Evolutionary conservation across 2,113 vertebrate species (phyloP).

Genomic region (Lagopus muta): DNA sequence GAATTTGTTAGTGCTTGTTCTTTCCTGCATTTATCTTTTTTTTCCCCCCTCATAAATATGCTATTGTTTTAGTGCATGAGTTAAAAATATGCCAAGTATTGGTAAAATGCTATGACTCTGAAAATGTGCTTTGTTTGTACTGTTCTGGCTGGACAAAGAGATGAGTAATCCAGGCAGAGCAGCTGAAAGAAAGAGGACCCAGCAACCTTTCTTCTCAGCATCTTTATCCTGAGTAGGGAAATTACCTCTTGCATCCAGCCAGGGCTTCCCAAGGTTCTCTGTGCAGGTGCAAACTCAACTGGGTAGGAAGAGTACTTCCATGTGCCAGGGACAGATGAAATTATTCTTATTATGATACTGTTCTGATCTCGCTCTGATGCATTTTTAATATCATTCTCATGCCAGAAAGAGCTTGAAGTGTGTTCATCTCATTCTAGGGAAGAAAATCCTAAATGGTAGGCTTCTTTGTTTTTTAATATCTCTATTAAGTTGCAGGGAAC

Average conservation of each 20-base stretch:
- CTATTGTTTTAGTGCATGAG: background rate
- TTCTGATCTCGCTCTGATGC: background rate
- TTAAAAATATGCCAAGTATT: background rate
- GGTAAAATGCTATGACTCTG: background rate
- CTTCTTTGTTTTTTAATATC: background rate
- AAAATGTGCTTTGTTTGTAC: background rate
- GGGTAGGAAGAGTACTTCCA: background rate
- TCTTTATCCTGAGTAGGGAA: background rate
- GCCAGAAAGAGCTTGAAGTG: background rate
- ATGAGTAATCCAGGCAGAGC: background rate
- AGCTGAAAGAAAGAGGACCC: background rate
- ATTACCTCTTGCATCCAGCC: background rate
- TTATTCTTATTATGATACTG: background rate
- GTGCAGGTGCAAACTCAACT: rapidly evolving
- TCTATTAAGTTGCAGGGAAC: background rate
- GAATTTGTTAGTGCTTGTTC: background rate
- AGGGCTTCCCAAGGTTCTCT: background rate
- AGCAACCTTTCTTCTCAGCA: background rate
- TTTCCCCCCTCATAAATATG: background rate
- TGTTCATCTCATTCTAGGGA: background rate
- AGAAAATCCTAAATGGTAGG: background rate
- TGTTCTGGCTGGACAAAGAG: background rate
- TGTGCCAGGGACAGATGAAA: background rate
- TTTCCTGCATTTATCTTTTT: background rate
- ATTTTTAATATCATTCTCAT: background rate